phyloP scores from a whole-genome alignment of 2,113 vertebrate genomes.

The Nothobranchius furzeri region DNA sequence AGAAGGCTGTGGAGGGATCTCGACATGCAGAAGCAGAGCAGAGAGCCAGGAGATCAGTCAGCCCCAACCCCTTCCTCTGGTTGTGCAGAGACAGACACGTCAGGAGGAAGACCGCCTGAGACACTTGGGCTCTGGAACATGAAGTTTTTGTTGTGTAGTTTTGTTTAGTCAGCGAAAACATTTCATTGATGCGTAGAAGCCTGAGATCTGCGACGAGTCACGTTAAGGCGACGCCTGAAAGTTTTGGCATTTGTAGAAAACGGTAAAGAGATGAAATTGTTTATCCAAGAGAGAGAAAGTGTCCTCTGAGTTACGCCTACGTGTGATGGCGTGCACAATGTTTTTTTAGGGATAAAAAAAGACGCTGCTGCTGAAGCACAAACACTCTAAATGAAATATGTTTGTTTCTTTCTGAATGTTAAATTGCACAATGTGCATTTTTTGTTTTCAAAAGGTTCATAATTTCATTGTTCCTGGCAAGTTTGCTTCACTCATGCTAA shows the following conservation, averaged over 20 bases:
- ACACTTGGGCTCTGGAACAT: no score
- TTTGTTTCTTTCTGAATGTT: not conserved
- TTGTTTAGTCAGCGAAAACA: not conserved
- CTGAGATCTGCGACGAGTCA: not conserved
- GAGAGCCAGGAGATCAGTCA: conserved; percentile 70
- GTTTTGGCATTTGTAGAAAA: not conserved
- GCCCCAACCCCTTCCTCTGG: conserved; percentile 74
- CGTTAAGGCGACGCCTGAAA: conserved; percentile 7
- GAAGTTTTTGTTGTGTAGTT: not conserved
- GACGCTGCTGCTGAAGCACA: not conserved
- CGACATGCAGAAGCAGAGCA: conserved; percentile 40
- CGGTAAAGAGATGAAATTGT: not conserved
- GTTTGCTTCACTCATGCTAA: not conserved
- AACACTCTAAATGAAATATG: not conserved
- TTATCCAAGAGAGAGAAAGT: not conserved
- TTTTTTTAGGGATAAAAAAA: not conserved
- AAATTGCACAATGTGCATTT: not conserved
- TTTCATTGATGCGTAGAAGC: conserved; percentile 8
- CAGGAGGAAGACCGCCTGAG: conserved; percentile 71
- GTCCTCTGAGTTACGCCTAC: not conserved
- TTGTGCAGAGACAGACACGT: conserved; percentile 73
- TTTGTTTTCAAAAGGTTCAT: no score
- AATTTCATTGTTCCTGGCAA: not conserved
- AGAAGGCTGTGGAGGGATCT: conserved; percentile 11
- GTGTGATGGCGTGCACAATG: not conserved